These are phyloP conservation scores for Stegostoma tigrinum DNA, from an alignment of 2,113 vertebrate genomes.

Conservation along the genomic window DNA sequence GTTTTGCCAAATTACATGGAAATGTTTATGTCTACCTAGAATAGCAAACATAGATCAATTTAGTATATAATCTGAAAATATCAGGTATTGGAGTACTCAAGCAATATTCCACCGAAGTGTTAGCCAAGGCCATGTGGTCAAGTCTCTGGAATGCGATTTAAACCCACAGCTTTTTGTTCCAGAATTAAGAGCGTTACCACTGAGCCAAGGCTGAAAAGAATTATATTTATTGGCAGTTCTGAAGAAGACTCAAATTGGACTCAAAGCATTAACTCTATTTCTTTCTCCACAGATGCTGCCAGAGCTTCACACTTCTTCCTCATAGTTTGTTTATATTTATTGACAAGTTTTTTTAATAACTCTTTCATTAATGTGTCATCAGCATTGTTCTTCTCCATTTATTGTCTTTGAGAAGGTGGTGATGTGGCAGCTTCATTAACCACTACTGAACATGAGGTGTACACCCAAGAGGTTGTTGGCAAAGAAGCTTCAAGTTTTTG, in stretches of 20 bases:
- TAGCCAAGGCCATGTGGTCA: neutral
- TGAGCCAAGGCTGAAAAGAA: neutral
- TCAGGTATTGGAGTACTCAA: neutral
- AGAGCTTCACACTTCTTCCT: no score
- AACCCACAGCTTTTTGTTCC: neutral
- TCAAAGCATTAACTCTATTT: no score
- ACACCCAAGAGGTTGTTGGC: neutral
- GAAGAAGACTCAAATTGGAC: no score
- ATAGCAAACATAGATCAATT: neutral
- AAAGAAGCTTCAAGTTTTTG: no score
- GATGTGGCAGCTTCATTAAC: neutral
- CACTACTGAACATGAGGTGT: neutral
- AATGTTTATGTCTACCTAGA: neutral
- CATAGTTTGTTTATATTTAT: neutral
- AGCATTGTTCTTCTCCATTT: neutral
- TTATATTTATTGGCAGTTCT: neutral
- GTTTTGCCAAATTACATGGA: neutral
- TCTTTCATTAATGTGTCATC: neutral
- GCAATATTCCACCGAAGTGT: neutral
- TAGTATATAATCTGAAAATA: neutral
- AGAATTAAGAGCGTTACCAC: neutral
- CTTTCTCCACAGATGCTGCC: no score
- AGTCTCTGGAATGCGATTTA: neutral
- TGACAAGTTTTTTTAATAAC: neutral
- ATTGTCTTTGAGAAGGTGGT: neutral